Conservation (phyloP, 2,888 invertebrate species). For the Chironomus tentans region DNA sequence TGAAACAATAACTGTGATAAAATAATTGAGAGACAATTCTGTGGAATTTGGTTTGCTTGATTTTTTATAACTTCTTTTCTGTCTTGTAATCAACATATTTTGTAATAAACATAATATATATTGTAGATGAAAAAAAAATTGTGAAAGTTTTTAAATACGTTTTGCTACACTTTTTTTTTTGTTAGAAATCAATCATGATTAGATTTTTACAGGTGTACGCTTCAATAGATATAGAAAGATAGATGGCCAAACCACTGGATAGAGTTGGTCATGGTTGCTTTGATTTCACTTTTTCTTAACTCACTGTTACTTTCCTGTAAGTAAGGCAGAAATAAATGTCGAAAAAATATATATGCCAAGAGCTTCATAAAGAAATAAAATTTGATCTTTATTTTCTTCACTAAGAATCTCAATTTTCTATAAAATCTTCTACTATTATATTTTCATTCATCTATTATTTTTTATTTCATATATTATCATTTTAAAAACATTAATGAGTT, state of each 20-base stretch:
- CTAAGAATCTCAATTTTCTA: not conserved
- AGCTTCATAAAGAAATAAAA: no score
- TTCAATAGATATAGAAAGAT: not conserved
- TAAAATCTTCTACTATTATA: not conserved
- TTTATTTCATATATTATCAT: not conserved
- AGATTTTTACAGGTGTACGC: constrained; percentile 26
- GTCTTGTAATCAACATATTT: constrained; percentile 15
- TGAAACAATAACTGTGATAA: constrained; percentile 22
- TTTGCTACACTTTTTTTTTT: constrained; percentile 14
- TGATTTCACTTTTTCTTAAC: not conserved
- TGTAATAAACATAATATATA: constrained; percentile 3
- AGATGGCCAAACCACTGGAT: not conserved
- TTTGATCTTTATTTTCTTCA: no score
- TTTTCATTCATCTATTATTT: constrained; percentile 1
- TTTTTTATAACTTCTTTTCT: not conserved
- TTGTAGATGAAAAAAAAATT: constrained; percentile 2
- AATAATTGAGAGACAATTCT: constrained; percentile 20
- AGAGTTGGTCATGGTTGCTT: no score
- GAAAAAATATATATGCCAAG: no score
- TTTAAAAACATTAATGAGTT: constrained; percentile 7
- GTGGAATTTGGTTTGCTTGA: not conserved
- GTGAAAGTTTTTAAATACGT: constrained; percentile 14
- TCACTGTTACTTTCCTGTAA: no score
- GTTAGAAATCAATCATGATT: constrained; percentile 23
- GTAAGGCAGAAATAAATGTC: no score